Evolutionary conservation across 2,113 vertebrate species (phyloP), one percentile per base, ranked within the genome.

Genomic region (Lophochroa leadbeateri): DNA sequence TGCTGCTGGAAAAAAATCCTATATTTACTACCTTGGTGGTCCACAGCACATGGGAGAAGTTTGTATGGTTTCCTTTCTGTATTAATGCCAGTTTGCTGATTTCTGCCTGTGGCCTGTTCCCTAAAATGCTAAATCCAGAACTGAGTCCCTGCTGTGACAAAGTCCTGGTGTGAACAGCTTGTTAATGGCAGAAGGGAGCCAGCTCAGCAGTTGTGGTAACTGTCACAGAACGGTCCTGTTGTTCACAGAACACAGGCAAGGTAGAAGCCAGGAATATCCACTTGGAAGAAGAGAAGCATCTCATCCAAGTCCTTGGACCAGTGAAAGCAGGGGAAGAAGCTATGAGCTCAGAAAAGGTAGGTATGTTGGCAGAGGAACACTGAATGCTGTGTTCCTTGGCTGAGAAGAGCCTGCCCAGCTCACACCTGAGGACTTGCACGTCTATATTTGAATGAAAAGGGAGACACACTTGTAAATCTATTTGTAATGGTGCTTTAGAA

Each of bases 321-420:
- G n/a, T 20, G 13, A 85, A 92, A 86, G 86, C 76, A 60, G 69
- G 28, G 37, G 82, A 92, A 72, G 85, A 96, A 86, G 83, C 72
- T 29, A 31, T 33, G 55, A 80, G 53, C 52, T 72, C 84, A 63
- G 76, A 96, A 55, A 60, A 87, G 87, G 95, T 95, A 75, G 19
- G 69, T 33, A 12, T 50, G 37, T 24, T 76, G 47, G 33, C 2
- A 2, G 27, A 82, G 49, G 65, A 90, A 41, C 27, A 35, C 29
- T 27, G 31, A 80, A 55, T 61, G 11, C 24, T 43, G 2, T 18
- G 24, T n/a, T 58, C n/a, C 21, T 16, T 28, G 24, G 24, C 74
- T 75, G 11, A 71, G 11, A 49, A 61, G 15, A 37, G 11, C 24
- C 71, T 76, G 19, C n/a, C 41, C 27, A 77, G n/a, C 17, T 75